These are phyloP conservation scores for Homarus gammarus DNA, from an alignment of 2,888 invertebrate genomes.

Conservation along the genomic window DNA sequence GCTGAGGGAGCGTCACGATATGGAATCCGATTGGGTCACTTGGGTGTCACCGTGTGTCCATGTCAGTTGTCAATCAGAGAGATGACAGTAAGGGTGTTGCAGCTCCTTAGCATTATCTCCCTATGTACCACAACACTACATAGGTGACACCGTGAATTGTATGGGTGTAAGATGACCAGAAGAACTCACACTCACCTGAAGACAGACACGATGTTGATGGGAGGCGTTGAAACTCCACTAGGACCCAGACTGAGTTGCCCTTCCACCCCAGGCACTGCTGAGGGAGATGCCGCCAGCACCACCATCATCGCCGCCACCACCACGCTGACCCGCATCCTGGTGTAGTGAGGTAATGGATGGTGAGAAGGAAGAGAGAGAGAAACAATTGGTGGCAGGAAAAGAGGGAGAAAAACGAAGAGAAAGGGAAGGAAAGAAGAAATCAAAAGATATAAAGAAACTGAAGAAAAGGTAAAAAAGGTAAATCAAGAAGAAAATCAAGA, in stretches of 20 bases:
- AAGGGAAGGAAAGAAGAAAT: not conserved
- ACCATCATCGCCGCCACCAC: not conserved
- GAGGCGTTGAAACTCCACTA: not conserved
- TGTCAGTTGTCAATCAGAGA: no score
- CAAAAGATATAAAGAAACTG: not conserved
- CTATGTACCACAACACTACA: no score
- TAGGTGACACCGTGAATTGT: no score
- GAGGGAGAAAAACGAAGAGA: not conserved
- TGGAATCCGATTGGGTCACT: no score
- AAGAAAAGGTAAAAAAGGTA: no score
- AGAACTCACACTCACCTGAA: conserved; percentile 27
- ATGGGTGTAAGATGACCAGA: no score
- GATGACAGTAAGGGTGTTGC: no score
- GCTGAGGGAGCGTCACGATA: no score
- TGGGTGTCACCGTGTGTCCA: no score
- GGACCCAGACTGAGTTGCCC: not conserved
- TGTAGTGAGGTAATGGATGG: not conserved
- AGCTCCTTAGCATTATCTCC: no score
- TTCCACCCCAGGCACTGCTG: not conserved
- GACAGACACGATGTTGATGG: conserved; percentile 10
- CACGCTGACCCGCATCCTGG: not conserved
- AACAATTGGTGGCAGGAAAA: not conserved
- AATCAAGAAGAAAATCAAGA: no score
- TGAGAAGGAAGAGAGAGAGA: not conserved
- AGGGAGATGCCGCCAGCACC: not conserved